Evolutionary conservation across 2,113 vertebrate genomes (phyloP), one percentile per base, ranked within the genome.

Genomic region (Pongo abelii): DNA sequence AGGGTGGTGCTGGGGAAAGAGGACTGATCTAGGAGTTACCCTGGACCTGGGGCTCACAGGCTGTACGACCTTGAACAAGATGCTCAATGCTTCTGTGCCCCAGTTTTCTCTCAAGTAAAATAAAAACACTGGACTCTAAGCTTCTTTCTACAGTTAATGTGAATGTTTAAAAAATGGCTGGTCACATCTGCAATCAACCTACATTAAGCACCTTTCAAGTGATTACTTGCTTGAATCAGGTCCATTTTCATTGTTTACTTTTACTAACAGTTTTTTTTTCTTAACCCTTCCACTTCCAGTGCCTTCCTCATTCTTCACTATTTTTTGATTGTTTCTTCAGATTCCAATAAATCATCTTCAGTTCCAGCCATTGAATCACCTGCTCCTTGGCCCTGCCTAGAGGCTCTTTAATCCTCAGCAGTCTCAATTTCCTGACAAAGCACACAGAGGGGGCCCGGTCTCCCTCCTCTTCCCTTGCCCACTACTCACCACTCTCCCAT

Each of bases 221-320:
- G 72, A 75, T 83, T 16, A 38, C 78, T 61, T 93, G 30, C 48
- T 85, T 77, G 80, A 84, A 81, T 95, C 46, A 22, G 23, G 13
- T 61, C 61, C 88, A 13, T 97, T 97, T 95, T 91, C 38, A 69
- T 64, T 50, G 61, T 84, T 95, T 67, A 87, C 57, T 72, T 91
- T 94, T 89, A 88, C 70, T 84, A 79, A 93, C 32, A 89, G n/a
- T 32, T 89, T 89, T 86, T 55, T 89, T 83, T 57, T 57, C 59
- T 48, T 92, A 94, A 94, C 64, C 20, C n/a, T 86, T 61, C 46
- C 70, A 67, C 25, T 40, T 59, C 64, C 30, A 46, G n/a, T 18
- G 52, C 40, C 61, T 84, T 94, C 27, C 23, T 84, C 22, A 74
- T 38, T 93, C 48, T 91, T 89, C 5, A 20, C 25, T 52, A 16